Conservation (phyloP, 2,113 vertebrate species). For the Haemorhous mexicanus region DNA sequence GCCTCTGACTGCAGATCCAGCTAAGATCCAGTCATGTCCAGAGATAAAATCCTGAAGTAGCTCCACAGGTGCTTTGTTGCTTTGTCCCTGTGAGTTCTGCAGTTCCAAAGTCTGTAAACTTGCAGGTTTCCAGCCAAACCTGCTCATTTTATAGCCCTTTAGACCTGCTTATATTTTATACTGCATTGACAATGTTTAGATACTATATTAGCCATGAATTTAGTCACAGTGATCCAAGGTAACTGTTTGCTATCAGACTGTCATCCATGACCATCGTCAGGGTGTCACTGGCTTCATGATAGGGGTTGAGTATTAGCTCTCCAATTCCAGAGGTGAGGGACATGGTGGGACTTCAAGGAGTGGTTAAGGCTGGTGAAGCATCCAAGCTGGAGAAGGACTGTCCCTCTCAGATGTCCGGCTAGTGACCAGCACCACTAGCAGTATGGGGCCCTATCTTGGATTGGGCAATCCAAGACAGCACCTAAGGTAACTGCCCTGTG, state of each 20-base stretch:
- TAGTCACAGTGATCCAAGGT: neutral
- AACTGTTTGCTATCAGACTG: constrained; percentile 62
- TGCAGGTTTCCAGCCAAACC: neutral
- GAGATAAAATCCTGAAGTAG: no score
- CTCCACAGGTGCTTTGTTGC: neutral
- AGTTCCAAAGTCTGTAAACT: neutral
- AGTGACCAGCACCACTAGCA: no score
- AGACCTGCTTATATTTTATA: neutral
- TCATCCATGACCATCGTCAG: constrained; percentile 86
- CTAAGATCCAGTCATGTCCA: no score
- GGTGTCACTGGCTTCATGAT: constrained; percentile 87
- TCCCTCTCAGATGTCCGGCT: no score
- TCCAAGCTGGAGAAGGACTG: no score
- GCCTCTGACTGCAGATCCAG: no score
- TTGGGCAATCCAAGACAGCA: no score
- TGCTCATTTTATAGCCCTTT: neutral
- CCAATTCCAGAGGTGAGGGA: constrained; percentile 88
- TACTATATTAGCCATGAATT: neutral
- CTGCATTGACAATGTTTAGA: neutral
- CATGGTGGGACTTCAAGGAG: constrained; percentile 80
- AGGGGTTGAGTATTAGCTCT: constrained; percentile 86
- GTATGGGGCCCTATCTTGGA: no score
- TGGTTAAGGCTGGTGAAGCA: constrained; percentile 80
- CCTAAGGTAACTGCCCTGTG: no score
- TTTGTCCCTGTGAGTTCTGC: neutral